Evolutionary conservation across 2,113 vertebrate genomes (phyloP).

Genomic region (Apistogramma diplotaenia): DNA sequence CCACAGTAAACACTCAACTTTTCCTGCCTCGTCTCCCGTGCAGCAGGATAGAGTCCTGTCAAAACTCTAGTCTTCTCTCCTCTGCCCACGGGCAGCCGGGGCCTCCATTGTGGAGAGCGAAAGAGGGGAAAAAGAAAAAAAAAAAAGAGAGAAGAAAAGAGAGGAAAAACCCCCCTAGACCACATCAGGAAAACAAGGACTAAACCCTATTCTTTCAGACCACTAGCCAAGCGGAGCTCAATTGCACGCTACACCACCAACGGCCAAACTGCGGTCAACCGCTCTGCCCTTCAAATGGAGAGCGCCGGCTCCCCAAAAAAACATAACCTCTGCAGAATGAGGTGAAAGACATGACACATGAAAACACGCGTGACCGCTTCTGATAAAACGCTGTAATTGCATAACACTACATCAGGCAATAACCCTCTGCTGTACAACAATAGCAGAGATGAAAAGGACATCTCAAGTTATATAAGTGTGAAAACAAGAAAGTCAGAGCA

Average conservation of each 20-base stretch:
- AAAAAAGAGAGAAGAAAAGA: not conserved
- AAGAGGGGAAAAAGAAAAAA: conserved; percentile 16
- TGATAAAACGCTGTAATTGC: conserved; percentile 50
- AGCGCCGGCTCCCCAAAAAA: conserved; percentile 49
- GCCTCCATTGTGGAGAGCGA: conserved; percentile 37
- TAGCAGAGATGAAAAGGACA: conserved; percentile 57
- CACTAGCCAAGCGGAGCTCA: conserved; percentile 67
- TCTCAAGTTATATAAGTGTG: conserved; percentile 35
- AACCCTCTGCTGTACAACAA: conserved; percentile 46
- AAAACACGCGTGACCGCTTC: conserved; percentile 44
- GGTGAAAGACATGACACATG: conserved; percentile 55
- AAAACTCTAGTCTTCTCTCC: conserved; percentile 33
- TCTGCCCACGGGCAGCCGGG: conserved; percentile 32
- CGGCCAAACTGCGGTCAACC: conserved; percentile 70
- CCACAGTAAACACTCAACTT: conserved; percentile 49
- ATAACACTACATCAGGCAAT: conserved; percentile 46
- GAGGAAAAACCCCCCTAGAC: conserved; percentile 35
- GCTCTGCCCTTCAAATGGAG: conserved; percentile 63
- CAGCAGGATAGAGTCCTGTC: conserved; percentile 39
- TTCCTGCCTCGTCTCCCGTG: conserved; percentile 48
- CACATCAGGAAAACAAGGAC: conserved; percentile 71
- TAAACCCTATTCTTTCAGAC: conserved; percentile 66
- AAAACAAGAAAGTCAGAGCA: conserved; percentile 27
- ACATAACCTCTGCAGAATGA: conserved; percentile 58
- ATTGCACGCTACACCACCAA: conserved; percentile 70